Conservation (phyloP, 1,140 invertebrate genomes). For the Panagrolaimus sp. region DNA sequence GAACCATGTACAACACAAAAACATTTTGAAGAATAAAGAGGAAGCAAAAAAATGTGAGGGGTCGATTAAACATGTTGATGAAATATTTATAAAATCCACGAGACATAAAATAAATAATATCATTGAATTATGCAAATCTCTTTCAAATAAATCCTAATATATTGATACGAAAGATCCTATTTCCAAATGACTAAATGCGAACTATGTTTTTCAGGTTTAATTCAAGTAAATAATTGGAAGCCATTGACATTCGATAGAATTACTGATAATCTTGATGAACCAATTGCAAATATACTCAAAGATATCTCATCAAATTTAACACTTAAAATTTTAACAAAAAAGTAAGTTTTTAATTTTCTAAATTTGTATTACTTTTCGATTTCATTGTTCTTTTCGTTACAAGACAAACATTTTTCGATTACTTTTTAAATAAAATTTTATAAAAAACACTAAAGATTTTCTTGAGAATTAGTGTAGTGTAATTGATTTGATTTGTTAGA, state of each 20-base stretch:
- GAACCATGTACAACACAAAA: too few relatives aligned
- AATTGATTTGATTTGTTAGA: too few relatives aligned
- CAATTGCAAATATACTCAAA: constrained; percentile 38
- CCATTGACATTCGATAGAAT: constrained; percentile 42
- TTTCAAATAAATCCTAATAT: not conserved
- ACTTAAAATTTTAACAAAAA: constrained; percentile 49
- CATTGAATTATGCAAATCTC: constrained; percentile 1
- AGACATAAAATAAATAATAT: not conserved
- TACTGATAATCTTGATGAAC: constrained; percentile 44
- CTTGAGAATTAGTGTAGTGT: too few relatives aligned
- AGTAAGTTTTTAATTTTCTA: constrained; percentile 34
- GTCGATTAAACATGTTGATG: too few relatives aligned
- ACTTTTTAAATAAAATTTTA: too few relatives aligned
- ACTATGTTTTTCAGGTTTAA: constrained; percentile 36
- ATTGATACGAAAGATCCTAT: not conserved
- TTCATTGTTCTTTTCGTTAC: not conserved
- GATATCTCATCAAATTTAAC: constrained; percentile 42
- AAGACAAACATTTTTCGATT: not conserved
- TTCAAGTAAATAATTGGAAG: constrained; percentile 49
- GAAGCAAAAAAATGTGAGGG: too few relatives aligned
- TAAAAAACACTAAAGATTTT: too few relatives aligned
- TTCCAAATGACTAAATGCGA: not conserved
- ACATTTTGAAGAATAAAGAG: too few relatives aligned
- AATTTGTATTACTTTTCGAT: constrained; percentile 8
- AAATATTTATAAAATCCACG: not conserved